Evolutionary conservation across 2,888 invertebrate species (phyloP).

Genomic region (Mamestra brassicae): DNA sequence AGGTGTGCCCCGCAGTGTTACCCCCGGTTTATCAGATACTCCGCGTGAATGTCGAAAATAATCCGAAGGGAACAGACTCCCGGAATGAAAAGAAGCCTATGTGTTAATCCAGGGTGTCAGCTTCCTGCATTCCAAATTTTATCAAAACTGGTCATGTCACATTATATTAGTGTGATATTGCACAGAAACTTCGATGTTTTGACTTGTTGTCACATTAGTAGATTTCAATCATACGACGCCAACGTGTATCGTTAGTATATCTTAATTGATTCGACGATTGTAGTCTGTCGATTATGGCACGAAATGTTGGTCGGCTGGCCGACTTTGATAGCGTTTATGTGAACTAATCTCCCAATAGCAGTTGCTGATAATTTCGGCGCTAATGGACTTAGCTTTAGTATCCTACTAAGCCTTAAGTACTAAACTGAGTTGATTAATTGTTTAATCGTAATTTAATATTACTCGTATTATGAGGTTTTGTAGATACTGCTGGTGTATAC

Average conservation of each 20-base stretch:
- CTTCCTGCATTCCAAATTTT: too few species aligned
- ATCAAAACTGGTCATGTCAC: too few species aligned
- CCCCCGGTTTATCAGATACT: too few species aligned
- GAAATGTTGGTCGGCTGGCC: conserved; percentile 13
- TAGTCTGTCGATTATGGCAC: conserved; percentile 20
- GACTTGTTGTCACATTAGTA: background rate
- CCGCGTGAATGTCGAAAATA: too few species aligned
- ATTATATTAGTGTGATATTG: background rate
- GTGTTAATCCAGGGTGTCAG: too few species aligned
- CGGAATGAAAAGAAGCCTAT: too few species aligned
- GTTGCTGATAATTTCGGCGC: background rate
- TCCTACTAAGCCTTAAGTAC: conserved; percentile 4
- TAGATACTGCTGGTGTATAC: background rate
- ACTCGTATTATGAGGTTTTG: too few species aligned
- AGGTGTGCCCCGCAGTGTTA: too few species aligned
- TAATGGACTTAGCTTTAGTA: conserved; percentile 26
- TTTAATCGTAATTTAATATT: background rate
- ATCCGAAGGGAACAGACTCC: too few species aligned
- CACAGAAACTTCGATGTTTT: background rate
- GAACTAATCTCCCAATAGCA: conserved; percentile 21
- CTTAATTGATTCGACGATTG: conserved; percentile 19
- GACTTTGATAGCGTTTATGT: conserved; percentile 42
- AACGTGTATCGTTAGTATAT: background rate
- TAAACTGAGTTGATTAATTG: conserved; percentile 5
- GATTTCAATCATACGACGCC: background rate